Evolutionary conservation across 1,140 invertebrate genomes (phyloP), one percentile per base, ranked within the genome.

Genomic region (Drosophila jambulina): DNA sequence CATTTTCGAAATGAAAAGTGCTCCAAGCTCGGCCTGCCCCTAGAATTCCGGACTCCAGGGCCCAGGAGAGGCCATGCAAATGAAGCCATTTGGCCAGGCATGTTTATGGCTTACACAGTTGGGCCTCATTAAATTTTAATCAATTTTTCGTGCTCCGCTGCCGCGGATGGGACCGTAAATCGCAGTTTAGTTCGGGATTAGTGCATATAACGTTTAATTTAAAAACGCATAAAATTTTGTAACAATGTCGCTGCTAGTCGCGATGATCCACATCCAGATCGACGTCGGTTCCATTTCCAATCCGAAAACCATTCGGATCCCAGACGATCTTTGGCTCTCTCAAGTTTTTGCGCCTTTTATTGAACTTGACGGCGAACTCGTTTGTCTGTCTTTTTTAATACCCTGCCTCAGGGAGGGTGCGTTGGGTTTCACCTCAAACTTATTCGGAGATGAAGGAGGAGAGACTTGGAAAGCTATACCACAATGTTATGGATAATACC

Each of bases 171-270:
- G 64, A 56, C 86, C 84, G 81, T 88, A 84, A 90, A 90, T 90
- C 80, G 85, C 85, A 75, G 85, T 90, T 88, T 90, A 88, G 78
- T 81, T 81, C 80, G 65, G 78, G 84, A 87, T 88, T 87, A 87
- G 84, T 63, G 84, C 84, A 84, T 88, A 88, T 80, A 91, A 91
- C 87, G 88, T 91, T 91, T 91, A 91, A 91, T 91, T 88, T 91
- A 80, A 91, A 88, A 91, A 91, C 75, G 78, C 84, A 91, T 91
- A 88, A 91, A 91, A 91, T 75, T 78, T 82, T 91, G 83, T 91
- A 91, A 91, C 80, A 91, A 82, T 84, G 87, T 91, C 87, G 36
- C n/a, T 29, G 49, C 78, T 64, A 65, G 65, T 58, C 74, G 43
- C 40, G 21, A 49, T 72, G 32, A 72, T 49, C 51, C 49, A 17